Base-by-base conservation (phyloP, 2,797 vertebrate species). In the Gambusia yucatana region DNA sequence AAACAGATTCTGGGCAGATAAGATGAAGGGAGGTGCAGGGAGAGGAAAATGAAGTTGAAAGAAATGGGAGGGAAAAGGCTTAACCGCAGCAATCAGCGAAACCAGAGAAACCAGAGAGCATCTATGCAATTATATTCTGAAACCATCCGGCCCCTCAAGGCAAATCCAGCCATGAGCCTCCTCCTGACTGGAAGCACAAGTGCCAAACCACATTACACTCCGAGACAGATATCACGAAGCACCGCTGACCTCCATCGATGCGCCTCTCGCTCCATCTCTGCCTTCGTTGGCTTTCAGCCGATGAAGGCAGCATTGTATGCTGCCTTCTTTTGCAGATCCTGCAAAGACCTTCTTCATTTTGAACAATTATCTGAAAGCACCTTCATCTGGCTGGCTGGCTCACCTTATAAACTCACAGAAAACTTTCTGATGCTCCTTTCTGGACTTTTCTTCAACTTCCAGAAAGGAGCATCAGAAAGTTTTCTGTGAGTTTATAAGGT, bases 181-280 rank as follows among this genome's bases (percentile, higher is more conserved):
- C 79, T 72, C 73, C 82, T 57, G 82, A 89, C 82, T 33, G 89
- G 85, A 89, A 89, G 84, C 87, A 81, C 80, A 71, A 89, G 82
- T 77, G 87, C 90, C 90, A 90, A 88, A 90, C 78, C 89, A 82
- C 89, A 90, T 92, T 87, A 91, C 44, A 76, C 82, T 81, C 85
- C 82, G 73, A 81, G 81, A 92, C 87, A 86, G 84, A 69, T 85
- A 79, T 82, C 89, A 85, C 82, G 82, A 91, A 91, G 87, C 87
- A 83, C 81, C 82, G 87, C 90, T 85, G 88, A 82, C 80, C 86
- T 86, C 83, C 76, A 79, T 69, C 14, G 59, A 80, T 75, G 84
- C 77, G 50, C 67, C 65, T 0, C 78, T 74, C 73, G 36, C 85
- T 70, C 81, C 10, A 39, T 73, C 83, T 82, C 78, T 70, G 75